These are phyloP conservation scores for Luidia sarsii DNA, from an alignment of 53 echinoderm and acorn worm species.

Conservation along the genomic window DNA sequence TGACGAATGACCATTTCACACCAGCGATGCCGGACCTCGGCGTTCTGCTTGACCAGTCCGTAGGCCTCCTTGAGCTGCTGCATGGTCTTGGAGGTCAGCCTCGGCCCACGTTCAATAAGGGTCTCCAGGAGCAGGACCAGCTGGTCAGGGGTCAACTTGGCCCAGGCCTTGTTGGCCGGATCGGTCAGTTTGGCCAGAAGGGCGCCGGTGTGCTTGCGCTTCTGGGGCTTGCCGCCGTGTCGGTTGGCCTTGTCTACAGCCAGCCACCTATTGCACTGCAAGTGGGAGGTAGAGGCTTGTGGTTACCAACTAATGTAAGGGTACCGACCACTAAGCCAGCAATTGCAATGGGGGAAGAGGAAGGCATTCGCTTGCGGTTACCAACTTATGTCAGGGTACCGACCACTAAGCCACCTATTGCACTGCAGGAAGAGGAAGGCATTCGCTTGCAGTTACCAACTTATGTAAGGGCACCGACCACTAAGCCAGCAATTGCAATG, in stretches of 20 bases:
- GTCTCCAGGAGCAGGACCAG: conserved; percentile 68
- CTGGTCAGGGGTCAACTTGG: conserved; percentile 72
- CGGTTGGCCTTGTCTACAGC: conserved; percentile 54
- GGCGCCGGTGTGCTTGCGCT: conserved; percentile 58
- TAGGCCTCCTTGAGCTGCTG: conserved; percentile 61
- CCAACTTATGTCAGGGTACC: too few species aligned
- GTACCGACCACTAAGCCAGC: too few species aligned
- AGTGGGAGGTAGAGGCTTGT: too few species aligned
- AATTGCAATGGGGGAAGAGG: too few species aligned
- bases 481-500: too few species aligned
- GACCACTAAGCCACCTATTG: too few species aligned
- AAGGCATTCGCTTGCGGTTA: too few species aligned
- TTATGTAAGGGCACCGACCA: too few species aligned
- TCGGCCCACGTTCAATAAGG: conserved; percentile 46
- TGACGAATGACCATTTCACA: conserved; percentile 88
- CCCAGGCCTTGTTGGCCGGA: conserved; percentile 44
- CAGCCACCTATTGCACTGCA: conserved; percentile 56
- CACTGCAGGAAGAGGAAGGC: too few species aligned
- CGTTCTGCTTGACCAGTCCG: conserved; percentile 59
- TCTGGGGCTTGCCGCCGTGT: conserved; percentile 48
- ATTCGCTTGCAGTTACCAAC: too few species aligned
- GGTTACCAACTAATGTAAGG: too few species aligned
- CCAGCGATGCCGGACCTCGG: conserved; percentile 89
- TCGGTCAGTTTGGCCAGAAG: conserved; percentile 55
- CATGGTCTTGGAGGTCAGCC: conserved; percentile 61